phyloP scores from a whole-genome alignment of 2,888 invertebrate genomes.

The Branchipolynoe longqiensis region DNA sequence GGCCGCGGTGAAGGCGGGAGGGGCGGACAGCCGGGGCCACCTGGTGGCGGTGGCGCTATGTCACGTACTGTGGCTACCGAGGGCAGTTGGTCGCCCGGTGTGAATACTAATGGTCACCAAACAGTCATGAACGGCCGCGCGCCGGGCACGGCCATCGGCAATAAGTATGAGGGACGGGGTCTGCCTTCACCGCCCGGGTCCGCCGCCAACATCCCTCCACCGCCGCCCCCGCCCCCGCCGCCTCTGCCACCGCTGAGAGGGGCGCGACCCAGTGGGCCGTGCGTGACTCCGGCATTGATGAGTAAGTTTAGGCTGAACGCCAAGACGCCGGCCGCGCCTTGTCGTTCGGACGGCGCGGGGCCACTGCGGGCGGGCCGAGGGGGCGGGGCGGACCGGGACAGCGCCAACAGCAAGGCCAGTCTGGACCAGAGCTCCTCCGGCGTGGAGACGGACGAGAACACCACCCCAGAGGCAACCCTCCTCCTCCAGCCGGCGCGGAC shows the following conservation, averaged over 20 bases:
- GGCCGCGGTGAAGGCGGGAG: neutral
- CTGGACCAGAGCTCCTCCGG: conserved; percentile 51
- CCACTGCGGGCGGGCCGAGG: neutral
- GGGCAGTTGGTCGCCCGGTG: too few species aligned
- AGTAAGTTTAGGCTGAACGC: conserved; percentile 36
- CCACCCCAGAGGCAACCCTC: conserved; percentile 33
- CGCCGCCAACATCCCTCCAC: neutral
- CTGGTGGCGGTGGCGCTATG: neutral
- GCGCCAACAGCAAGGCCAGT: conserved; percentile 35
- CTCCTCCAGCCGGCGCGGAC: neutral
- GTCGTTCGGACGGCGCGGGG: neutral
- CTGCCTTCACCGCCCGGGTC: neutral
- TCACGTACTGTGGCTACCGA: too few species aligned
- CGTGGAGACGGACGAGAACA: conserved; percentile 53
- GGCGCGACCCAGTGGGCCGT: neutral
- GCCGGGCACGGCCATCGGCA: conserved; percentile 17
- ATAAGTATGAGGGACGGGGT: conserved; percentile 9
- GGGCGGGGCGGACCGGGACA: conserved; percentile 4
- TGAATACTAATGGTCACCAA: conserved; percentile 15
- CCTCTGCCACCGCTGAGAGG: neutral
- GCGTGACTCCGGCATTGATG: neutral
- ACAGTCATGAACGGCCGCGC: conserved; percentile 23
- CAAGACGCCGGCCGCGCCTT: neutral
- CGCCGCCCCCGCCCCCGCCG: neutral
- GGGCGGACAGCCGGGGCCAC: conserved; percentile 34